Base-by-base conservation (phyloP, 2,113 vertebrate species). In the Aptenodytes forsteri region DNA sequence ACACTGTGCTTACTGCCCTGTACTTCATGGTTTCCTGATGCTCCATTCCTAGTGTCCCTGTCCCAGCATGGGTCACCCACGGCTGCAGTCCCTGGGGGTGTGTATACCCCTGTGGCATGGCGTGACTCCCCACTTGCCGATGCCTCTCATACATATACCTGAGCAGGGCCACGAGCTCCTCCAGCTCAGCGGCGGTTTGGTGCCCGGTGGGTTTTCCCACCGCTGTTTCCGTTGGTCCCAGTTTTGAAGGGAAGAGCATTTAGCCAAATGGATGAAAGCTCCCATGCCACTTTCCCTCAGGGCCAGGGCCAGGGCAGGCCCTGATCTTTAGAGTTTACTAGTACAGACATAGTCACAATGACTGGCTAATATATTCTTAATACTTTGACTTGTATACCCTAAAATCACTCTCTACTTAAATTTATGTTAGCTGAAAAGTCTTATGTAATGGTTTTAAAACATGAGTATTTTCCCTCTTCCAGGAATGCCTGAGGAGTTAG, bases 361-460 rank as follows among this genome's bases (percentile, higher is more conserved):
- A 64, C 47, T 72, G 47, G 30, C 16, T 83, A 47, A 19, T 44
- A 30, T 29, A 44, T 42, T 80, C 49, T 86, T 76, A 55, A 47
- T 82, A 44, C 46, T 85, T 91, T 66, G 54, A 69, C 47, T 69
- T 77, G 42, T 32, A 55, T n/a, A 67, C 38, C 40, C 52, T 50
- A 73, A 81, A 93, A 67, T 91, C 69, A 64, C 52, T 58, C 19
- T n/a, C 59, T 66, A 16, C 36, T 89, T 77, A 44, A 47, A 76
- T 87, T 61, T 34, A 13, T 65, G 23, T 56, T 83, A 61, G 56
- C 56, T 78, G 76, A 38, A 78, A 89, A 71, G 17, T 55, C 38
- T 94, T 93, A 85, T 64, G 58, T 69, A 91, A 90, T 58, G 44
- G 23, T 11, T 82, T 94, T 86, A 92, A 91, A 92, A 69, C 27